Conservation (phyloP, 2,888 invertebrate species). For the Perizoma flavofasciatum region DNA sequence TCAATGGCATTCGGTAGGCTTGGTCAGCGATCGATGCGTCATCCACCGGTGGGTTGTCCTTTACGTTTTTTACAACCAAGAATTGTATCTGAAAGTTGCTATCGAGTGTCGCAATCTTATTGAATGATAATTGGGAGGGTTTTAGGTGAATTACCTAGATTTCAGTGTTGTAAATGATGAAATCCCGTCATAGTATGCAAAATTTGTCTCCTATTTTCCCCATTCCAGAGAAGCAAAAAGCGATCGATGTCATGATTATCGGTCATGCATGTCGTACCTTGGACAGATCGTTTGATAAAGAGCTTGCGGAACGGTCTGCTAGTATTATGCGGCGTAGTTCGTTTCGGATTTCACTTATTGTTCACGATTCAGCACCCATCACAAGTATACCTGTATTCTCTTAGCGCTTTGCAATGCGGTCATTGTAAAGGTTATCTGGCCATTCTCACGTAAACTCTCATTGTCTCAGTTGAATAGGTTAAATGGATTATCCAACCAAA, state of each 20-base stretch:
- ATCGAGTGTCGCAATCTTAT: slow-evolving; percentile 28
- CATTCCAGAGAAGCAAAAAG: slow-evolving; percentile 54
- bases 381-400: slow-evolving; percentile 59
- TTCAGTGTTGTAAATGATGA: slow-evolving; percentile 32
- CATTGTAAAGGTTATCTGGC: slow-evolving; percentile 60
- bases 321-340: slow-evolving; percentile 50
- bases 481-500: slow-evolving; percentile 28
- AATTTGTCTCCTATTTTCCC: slow-evolving; percentile 53
- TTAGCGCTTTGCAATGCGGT: slow-evolving; percentile 52
- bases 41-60: slow-evolving; percentile 85
- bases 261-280: slow-evolving; percentile 74
- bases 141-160: slow-evolving; percentile 34
- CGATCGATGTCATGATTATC: slow-evolving; percentile 76
- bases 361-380: slow-evolving; percentile 55
- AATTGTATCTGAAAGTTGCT: slow-evolving; percentile 43
- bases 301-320: slow-evolving; percentile 60
- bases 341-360: slow-evolving; percentile 74
- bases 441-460: slow-evolving; percentile 37
- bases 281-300: slow-evolving; percentile 46
- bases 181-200: slow-evolving; percentile 40
- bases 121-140: slow-evolving; percentile 32
- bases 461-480: slow-evolving; percentile 30
- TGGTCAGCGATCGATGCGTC: slow-evolving; percentile 86
- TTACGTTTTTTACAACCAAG: slow-evolving; percentile 64
- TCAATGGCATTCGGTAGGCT: slow-evolving; percentile 83